Conservation (phyloP, 2,888 invertebrate genomes). For the Diarsia brunnea region DNA sequence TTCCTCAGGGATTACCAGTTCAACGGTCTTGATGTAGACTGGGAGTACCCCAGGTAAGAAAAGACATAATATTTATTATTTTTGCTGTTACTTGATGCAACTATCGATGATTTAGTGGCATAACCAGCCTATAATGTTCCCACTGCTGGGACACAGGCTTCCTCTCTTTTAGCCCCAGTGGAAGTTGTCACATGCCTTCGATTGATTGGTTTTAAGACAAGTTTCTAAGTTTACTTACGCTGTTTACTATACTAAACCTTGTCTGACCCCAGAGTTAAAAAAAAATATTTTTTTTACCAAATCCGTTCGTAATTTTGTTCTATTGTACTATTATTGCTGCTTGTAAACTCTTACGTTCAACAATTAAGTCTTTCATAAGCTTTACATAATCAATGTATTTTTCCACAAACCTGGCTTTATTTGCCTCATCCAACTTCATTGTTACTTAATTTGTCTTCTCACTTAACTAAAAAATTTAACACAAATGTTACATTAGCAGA, state of each 20-base stretch:
- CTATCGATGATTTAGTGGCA: neutral
- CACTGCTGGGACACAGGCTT: neutral
- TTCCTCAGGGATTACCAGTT: conserved; percentile 97
- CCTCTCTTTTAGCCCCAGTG: neutral
- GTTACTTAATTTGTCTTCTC: conserved; percentile 31
- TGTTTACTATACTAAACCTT: neutral
- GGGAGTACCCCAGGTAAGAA: conserved; percentile 96
- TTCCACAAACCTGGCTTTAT: conserved; percentile 4
- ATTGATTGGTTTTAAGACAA: neutral
- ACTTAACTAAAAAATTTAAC: conserved; percentile 10
- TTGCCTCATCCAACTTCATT: conserved; percentile 2
- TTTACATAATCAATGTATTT: conserved; percentile 24
- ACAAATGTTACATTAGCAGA: conserved; percentile 16
- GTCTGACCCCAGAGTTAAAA: neutral
- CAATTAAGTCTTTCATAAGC: neutral
- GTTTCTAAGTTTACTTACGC: neutral
- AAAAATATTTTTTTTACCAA: neutral
- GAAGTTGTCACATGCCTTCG: neutral
- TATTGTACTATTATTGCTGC: neutral
- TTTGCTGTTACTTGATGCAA: neutral
- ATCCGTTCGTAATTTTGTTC: no score
- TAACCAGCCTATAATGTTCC: neutral
- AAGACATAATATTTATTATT: neutral
- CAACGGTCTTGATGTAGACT: conserved; percentile 97
- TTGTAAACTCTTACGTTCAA: neutral